These are phyloP conservation scores for Phalanger gymnotis DNA, from an alignment of 2,797 vertebrate genomes.

Conservation along the genomic window DNA sequence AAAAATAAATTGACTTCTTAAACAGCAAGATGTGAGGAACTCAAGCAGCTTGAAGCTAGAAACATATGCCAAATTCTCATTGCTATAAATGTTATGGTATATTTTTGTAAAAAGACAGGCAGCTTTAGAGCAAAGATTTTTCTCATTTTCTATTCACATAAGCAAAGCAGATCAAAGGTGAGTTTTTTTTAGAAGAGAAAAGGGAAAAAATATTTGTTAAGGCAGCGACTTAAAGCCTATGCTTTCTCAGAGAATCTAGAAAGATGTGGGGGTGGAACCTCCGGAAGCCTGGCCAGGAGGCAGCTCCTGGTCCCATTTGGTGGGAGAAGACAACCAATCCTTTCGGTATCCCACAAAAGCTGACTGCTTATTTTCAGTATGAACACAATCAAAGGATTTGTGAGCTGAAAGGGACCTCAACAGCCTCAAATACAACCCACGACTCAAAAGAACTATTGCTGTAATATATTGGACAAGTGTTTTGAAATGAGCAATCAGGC, in stretches of 20 bases:
- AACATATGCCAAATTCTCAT: conserved; percentile 73
- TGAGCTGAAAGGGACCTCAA: neutral
- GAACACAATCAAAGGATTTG: neutral
- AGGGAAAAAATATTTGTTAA: neutral
- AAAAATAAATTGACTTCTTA: conserved; percentile 82
- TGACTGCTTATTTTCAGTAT: neutral
- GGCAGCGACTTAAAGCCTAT: neutral
- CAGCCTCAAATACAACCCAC: neutral
- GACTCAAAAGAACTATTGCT: neutral
- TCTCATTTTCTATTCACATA: conserved; percentile 67
- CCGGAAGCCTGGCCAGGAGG: neutral
- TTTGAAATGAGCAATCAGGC: neutral
- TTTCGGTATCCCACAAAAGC: neutral
- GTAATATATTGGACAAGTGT: neutral
- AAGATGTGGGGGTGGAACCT: neutral
- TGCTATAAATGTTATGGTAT: conserved; percentile 64
- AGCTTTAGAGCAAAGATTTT: conserved; percentile 70
- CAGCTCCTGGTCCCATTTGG: neutral
- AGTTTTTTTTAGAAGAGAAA: conserved; percentile 28
- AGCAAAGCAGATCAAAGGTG: conserved; percentile 60
- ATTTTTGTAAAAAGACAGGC: conserved; percentile 69
- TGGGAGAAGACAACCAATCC: neutral
- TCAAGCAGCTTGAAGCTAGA: conserved; percentile 80
- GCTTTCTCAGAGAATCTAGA: neutral
- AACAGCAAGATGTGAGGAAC: conserved; percentile 79